A percentile compares a stretch with the other conserved stretches of the same genome.
These are phyloP conservation scores for Melolontha melolontha DNA, from an alignment of 2,888 invertebrate genomes.

Conservation along the genomic window DNA sequence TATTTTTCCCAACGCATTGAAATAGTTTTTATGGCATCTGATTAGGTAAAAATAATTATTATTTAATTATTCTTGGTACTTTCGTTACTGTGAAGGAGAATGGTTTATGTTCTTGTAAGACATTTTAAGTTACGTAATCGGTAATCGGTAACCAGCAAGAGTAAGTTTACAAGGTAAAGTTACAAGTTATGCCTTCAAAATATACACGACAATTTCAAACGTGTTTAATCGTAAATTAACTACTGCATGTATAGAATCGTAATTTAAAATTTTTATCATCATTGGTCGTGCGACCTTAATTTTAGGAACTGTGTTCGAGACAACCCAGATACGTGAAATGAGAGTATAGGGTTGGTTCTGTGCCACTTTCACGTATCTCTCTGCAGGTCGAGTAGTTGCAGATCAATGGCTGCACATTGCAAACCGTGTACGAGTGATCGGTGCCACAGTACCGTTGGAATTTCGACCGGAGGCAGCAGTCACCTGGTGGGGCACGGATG, in stretches of 20 bases:
- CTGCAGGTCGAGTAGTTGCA: conserved; percentile 38
- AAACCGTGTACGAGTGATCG: conserved; percentile 57
- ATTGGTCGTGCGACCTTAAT: conserved; percentile 23
- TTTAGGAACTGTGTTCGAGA: neutral
- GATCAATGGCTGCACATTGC: conserved; percentile 44
- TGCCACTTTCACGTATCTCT: conserved; percentile 39
- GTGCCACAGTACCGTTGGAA: conserved; percentile 69
- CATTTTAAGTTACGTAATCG: too few species aligned
- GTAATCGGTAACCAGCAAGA: too few species aligned
- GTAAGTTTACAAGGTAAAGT: too few species aligned
- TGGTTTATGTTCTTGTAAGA: too few species aligned
- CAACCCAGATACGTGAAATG: conserved; percentile 30
- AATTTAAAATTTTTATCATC: conserved; percentile 4
- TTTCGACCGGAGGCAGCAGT: conserved; percentile 54
- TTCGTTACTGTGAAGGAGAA: too few species aligned
- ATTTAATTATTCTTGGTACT: too few species aligned
- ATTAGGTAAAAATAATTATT: too few species aligned
- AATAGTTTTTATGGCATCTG: too few species aligned
- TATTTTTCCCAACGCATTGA: too few species aligned
- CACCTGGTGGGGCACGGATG: conserved; percentile 60
- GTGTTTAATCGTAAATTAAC: too few species aligned
- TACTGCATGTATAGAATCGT: neutral
- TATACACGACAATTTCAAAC: too few species aligned
- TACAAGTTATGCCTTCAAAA: too few species aligned
- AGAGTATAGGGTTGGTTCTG: conserved; percentile 30